Evolutionary conservation across 2,888 invertebrate species (phyloP).

Genomic region (Thelaira solivaga): DNA sequence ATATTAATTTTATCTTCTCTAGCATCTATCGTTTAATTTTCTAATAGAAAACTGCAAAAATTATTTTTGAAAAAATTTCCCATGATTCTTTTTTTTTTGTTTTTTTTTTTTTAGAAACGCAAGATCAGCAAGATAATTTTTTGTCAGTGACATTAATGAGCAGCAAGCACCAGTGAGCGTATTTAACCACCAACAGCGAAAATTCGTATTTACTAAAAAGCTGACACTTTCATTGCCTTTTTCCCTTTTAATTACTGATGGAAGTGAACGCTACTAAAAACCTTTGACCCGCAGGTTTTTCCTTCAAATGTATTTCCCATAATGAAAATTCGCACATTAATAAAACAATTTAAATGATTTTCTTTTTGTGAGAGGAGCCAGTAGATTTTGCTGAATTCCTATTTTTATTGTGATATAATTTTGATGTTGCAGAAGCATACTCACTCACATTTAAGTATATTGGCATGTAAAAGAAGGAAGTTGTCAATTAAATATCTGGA

Average conservation of each 20-base stretch:
- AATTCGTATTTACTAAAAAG: not conserved
- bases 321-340: slow-evolving; percentile 32
- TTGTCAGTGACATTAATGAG: not conserved
- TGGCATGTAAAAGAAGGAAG: too few relatives aligned
- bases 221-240: not conserved
- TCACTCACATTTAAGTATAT: not conserved
- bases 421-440: too few relatives aligned
- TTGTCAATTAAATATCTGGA: slow-evolving; percentile 21
- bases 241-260: slow-evolving; percentile 12
- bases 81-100: slow-evolving; percentile 10
- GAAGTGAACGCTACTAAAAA: not conserved
- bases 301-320: slow-evolving; percentile 13
- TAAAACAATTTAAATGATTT: slow-evolving; percentile 6
- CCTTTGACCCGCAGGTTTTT: slow-evolving; percentile 59
- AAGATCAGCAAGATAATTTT: slow-evolving; percentile 44
- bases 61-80: slow-evolving; percentile 16
- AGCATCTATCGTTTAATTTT: too few relatives aligned
- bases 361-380: too few relatives aligned
- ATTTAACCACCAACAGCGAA: slow-evolving; percentile 41
- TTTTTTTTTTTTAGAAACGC: too few relatives aligned
- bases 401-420: too few relatives aligned
- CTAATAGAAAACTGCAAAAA: slow-evolving; percentile 32
- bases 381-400: slow-evolving; percentile 7
- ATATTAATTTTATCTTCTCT: too few relatives aligned
- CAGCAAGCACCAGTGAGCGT: not conserved